phyloP scores from a whole-genome alignment of 2,888 invertebrate genomes.

The Fabriciana adippe region DNA sequence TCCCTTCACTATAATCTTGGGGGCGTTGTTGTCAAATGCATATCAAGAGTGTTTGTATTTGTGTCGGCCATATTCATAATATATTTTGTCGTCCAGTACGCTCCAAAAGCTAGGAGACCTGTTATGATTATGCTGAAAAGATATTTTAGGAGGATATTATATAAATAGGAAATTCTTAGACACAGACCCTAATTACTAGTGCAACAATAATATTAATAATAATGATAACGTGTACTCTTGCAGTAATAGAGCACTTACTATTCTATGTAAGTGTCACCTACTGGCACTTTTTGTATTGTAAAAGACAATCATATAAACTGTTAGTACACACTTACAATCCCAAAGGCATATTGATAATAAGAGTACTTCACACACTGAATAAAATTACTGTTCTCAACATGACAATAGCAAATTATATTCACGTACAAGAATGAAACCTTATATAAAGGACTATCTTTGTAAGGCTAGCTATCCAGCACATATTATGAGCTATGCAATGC shows the following conservation, averaged over 20 bases:
- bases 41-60: not conserved
- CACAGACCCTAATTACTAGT: no score
- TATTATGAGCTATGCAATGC: no score
- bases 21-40: not conserved
- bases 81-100: constrained; percentile 57
- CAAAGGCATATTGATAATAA: constrained; percentile 52
- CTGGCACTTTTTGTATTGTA: no score
- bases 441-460: not conserved
- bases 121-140: constrained; percentile 32
- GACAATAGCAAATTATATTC: constrained; percentile 1
- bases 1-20: no score
- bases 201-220: no score
- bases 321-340: constrained; percentile 58
- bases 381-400: not conserved
- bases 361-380: not conserved
- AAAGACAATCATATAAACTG: not conserved
- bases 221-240: no score
- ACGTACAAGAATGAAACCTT: not conserved
- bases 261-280: no score
- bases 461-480: no score
- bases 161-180: not conserved
- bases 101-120: constrained; percentile 59
- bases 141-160: not conserved
- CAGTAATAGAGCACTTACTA: no score
- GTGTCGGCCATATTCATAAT: constrained; percentile 36